These are phyloP conservation scores for Heliornis fulica DNA, from an alignment of 2,113 vertebrate species.

Conservation along the genomic window DNA sequence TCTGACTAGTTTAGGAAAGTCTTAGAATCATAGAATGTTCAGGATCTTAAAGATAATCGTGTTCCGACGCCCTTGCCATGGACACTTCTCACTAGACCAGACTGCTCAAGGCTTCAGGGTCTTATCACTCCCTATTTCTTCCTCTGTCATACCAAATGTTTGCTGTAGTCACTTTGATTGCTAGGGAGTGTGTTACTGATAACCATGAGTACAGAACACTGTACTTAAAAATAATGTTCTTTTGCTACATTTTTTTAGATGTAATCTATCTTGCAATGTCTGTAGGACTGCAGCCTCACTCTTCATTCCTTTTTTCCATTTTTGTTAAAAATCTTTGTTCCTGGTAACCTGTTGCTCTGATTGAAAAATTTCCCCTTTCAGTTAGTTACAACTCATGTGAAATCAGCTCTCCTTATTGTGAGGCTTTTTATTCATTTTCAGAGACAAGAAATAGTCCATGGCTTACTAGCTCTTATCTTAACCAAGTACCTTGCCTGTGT, in stretches of 20 bases:
- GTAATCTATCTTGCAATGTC: not conserved
- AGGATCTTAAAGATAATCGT: too few relatives aligned
- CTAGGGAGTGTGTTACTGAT: not conserved
- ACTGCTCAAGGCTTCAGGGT: too few relatives aligned
- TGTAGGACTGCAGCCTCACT: not conserved
- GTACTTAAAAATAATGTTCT: not conserved
- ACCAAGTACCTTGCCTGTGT: not conserved
- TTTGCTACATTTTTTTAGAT: not conserved
- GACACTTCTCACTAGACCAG: too few relatives aligned
- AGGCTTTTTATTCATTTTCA: not conserved
- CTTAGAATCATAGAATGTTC: too few relatives aligned
- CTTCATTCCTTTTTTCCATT: not conserved
- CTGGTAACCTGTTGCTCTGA: not conserved
- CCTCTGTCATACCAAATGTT: not conserved
- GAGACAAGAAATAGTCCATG: not conserved
- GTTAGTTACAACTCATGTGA: not conserved
- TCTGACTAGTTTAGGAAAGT: too few relatives aligned
- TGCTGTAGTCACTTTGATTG: not conserved
- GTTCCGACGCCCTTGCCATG: too few relatives aligned
- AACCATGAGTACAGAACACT: accelerated
- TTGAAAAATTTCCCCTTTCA: not conserved
- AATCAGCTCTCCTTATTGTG: not conserved
- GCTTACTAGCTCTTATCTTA: not conserved
- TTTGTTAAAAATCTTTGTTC: not conserved
- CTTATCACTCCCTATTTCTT: not conserved